phyloP scores from a whole-genome alignment of 2,113 vertebrate species.

The Alexandromys fortis region DNA sequence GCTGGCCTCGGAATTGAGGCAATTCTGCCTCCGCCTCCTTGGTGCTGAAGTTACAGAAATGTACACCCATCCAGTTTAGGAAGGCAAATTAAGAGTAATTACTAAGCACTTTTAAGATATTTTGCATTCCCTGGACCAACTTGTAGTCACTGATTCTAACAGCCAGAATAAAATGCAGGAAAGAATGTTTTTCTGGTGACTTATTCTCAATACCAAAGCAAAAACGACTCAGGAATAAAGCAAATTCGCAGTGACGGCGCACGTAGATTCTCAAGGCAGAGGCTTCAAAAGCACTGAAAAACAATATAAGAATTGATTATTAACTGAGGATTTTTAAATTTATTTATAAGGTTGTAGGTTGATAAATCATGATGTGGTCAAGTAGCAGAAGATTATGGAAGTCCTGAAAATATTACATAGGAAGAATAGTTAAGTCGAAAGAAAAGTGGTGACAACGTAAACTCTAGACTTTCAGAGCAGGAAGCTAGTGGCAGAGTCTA shows the following conservation, averaged over 20 bases:
- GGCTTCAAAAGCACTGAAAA: neutral
- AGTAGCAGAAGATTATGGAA: neutral
- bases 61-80: neutral
- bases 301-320: neutral
- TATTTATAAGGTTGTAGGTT: neutral
- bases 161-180: neutral
- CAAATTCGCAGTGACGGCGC: neutral
- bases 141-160: neutral
- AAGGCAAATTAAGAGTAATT: neutral
- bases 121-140: neutral
- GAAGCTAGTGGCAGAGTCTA: neutral
- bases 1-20: neutral
- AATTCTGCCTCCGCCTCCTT: neutral
- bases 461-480: neutral
- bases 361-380: neutral
- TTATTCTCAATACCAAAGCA: neutral
- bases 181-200: neutral
- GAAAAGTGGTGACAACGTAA: neutral
- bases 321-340: neutral
- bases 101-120: slow-evolving; percentile 4
- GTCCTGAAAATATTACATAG: neutral
- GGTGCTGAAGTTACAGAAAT: neutral
- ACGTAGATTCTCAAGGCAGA: neutral
- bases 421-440: slow-evolving; percentile 31
- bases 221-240: neutral